Evolutionary conservation across 2,888 invertebrate genomes (phyloP).

Genomic region (Leuctra nigra): DNA sequence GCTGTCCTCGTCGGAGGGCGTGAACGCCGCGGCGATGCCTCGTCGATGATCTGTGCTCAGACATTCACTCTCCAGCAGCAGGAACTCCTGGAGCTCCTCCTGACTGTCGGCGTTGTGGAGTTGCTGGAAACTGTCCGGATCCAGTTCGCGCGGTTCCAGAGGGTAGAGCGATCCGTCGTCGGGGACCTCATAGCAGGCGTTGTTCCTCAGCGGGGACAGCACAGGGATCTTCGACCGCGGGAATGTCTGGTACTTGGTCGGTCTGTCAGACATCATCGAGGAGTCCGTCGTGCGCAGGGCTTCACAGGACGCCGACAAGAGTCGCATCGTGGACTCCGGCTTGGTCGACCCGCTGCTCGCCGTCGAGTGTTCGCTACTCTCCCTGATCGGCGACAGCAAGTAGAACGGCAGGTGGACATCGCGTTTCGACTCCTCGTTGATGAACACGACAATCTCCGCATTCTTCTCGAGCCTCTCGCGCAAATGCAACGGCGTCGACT

Average conservation of each 20-base stretch:
- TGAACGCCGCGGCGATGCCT: slow-evolving; percentile 44
- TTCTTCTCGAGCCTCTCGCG: slow-evolving; percentile 18
- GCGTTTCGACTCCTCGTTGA: slow-evolving; percentile 19
- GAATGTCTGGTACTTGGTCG: slow-evolving; percentile 42
- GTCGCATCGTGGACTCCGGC: slow-evolving; percentile 27
- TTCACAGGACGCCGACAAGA: slow-evolving; percentile 37
- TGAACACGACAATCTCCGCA: slow-evolving; percentile 22
- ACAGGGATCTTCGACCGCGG: slow-evolving; percentile 44
- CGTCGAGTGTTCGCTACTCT: slow-evolving; percentile 48
- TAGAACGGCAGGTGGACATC: slow-evolving; percentile 32
- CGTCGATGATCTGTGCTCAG: slow-evolving; percentile 43
- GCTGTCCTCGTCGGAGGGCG: slow-evolving; percentile 24
- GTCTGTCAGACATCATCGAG: slow-evolving; percentile 21
- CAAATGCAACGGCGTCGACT: slow-evolving; percentile 3
- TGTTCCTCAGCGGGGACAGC: slow-evolving; percentile 29
- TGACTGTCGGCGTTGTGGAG: slow-evolving; percentile 53
- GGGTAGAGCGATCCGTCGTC: slow-evolving; percentile 40
- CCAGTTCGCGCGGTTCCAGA: slow-evolving; percentile 51
- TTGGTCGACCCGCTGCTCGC: slow-evolving; percentile 41
- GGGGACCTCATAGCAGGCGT: slow-evolving; percentile 23
- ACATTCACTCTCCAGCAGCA: slow-evolving; percentile 53
- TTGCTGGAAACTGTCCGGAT: slow-evolving; percentile 49
- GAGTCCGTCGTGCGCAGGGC: slow-evolving; percentile 16
- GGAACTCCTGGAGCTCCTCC: slow-evolving; percentile 55
- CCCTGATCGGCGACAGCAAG: slow-evolving; percentile 50